Conservation (phyloP, 1,140 invertebrate genomes). For the Meteorus sp. region DNA sequence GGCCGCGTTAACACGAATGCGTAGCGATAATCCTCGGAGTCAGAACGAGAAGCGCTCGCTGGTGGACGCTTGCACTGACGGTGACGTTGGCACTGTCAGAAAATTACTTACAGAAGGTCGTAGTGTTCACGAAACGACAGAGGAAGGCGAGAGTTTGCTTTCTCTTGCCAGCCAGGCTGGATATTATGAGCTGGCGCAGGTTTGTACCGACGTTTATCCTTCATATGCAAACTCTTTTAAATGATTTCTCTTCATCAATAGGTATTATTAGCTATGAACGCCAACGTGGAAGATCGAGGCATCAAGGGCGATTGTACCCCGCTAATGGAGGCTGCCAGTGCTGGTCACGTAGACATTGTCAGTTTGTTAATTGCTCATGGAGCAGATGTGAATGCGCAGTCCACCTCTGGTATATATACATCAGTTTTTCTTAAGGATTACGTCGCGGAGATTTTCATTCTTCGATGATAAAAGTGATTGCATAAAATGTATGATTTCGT, state of each 20-base stretch:
- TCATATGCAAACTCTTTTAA: constrained; percentile 15
- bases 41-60: constrained; percentile 67
- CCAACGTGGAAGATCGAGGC: constrained; percentile 94
- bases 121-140: constrained; percentile 89
- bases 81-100: constrained; percentile 86
- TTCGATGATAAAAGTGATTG: not conserved
- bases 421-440: not conserved
- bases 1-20: constrained; percentile 91
- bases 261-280: constrained; percentile 94
- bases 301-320: constrained; percentile 96
- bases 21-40: constrained; percentile 73
- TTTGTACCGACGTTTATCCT: constrained; percentile 44
- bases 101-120: constrained; percentile 88
- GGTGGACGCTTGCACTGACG: constrained; percentile 89
- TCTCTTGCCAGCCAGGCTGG: constrained; percentile 92
- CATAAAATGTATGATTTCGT: constrained; percentile 1
- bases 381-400: constrained; percentile 96
- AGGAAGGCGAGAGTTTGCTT: constrained; percentile 89
- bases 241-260: constrained; percentile 40
- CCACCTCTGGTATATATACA: constrained; percentile 74
- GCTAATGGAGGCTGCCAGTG: constrained; percentile 94
- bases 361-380: constrained; percentile 86
- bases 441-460: not conserved
- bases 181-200: constrained; percentile 91
- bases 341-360: constrained; percentile 94